Base-by-base conservation (phyloP, 2,113 vertebrate species). In the Laterallus jamaicensis region DNA sequence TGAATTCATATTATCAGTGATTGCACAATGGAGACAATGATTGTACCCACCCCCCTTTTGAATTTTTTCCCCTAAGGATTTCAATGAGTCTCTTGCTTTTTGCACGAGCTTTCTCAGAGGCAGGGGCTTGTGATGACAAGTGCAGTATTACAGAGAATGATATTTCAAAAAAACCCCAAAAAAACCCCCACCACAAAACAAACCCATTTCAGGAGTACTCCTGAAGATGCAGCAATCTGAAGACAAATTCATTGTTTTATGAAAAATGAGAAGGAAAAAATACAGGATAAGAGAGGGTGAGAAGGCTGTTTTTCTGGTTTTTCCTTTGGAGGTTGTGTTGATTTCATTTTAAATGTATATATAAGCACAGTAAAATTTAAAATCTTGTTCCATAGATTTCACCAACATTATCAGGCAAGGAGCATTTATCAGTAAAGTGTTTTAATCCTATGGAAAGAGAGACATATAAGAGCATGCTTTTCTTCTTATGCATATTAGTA, bases 11-110 rank as follows among this genome's bases (percentile, higher is more conserved):
- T 82, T 62, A 90, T 55, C 75, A 93, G 82, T 78, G 86, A 90
- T 92, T 86, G 88, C 93, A 96, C 95, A 97, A 94, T 93, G 71
- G 86, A 83, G 52, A 88, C 55, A 90, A 80, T 96, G 82, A 95
- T 94, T 93, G 71, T 90, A 92, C 64, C 94, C 79, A 94, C 24
- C 32, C 82, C 22, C 52, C 77, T 92, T 47, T 83, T 77, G 79
- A 95, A 90, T 96, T 91, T 95, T 91, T n/a, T 92, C 24, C 81
- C 68, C 2, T 11, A 55, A 26, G 82, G 84, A 69, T 89, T 88
- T 94, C 92, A 92, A 56, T 86, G 76, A 93, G 42, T 25, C 21
- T 88, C 52, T 75, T 47, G 58, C 39, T 26, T 86, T 91, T 83
- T 76, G 22, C 47, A 52, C 49, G 71, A 86, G 56, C 17, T 76